Evolutionary conservation across 2,113 vertebrate species (phyloP).

Genomic region (Chitala chitala): DNA sequence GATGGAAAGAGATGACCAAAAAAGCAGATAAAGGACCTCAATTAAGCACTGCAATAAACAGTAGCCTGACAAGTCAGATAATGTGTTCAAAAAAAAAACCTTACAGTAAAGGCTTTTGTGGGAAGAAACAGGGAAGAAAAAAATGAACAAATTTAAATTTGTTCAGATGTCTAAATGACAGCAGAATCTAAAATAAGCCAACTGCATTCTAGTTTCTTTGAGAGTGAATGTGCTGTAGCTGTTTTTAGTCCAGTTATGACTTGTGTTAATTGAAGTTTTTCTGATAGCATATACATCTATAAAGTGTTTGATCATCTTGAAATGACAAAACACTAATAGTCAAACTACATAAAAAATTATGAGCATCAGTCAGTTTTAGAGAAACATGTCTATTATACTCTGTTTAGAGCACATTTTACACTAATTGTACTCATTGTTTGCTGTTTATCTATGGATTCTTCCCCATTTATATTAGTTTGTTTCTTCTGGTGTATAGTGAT

Average conservation of each 20-base stretch:
- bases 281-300: too few species aligned
- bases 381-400: too few species aligned
- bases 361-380: background rate
- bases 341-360: background rate
- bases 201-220: background rate
- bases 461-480: background rate
- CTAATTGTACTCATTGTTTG: too few species aligned
- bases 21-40: constrained; percentile 16
- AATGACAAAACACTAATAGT: background rate
- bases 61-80: constrained; percentile 28
- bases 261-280: background rate
- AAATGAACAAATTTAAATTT: constrained; percentile 25
- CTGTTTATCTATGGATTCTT: too few species aligned
- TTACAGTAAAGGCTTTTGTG: constrained; percentile 30
- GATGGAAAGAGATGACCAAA: constrained; percentile 18
- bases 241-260: too few species aligned
- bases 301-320: background rate
- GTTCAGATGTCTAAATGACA: background rate
- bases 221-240: background rate
- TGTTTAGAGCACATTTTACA: too few species aligned
- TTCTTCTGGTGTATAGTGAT: background rate
- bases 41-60: constrained; percentile 32
- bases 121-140: constrained; percentile 18
- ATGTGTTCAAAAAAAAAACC: constrained; percentile 24
- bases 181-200: constrained; percentile 1